These are phyloP conservation scores for Leuciscus waleckii DNA, from an alignment of 2,797 vertebrate species.

Conservation along the genomic window DNA sequence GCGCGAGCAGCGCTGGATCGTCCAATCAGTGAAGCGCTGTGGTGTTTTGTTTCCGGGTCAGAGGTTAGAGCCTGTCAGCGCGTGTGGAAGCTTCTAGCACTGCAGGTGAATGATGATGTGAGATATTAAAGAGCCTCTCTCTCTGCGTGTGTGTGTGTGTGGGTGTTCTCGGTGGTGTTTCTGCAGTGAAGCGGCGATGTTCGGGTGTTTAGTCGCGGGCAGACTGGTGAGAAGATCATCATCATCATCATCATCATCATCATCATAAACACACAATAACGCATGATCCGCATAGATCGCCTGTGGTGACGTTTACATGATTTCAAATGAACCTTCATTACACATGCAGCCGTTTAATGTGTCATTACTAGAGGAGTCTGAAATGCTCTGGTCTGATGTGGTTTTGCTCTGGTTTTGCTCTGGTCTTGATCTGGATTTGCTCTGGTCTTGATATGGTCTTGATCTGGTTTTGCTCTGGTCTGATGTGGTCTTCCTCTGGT, in stretches of 20 bases:
- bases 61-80: neutral
- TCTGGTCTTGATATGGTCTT: too few relatives aligned
- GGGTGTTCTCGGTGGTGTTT: neutral
- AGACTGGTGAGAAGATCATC: constrained; percentile 65
- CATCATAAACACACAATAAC: too few relatives aligned
- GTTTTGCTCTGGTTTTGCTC: too few relatives aligned
- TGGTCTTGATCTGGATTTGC: too few relatives aligned
- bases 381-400: too few relatives aligned
- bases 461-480: rapidly evolving
- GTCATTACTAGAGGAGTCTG: too few relatives aligned
- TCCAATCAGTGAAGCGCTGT: neutral
- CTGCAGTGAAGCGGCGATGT: constrained; percentile 66
- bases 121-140: neutral
- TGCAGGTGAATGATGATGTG: neutral
- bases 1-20: neutral
- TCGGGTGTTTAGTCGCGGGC: constrained; percentile 81
- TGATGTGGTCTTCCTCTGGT: too few relatives aligned
- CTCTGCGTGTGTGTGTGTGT: too few relatives aligned
- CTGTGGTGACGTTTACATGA: neutral
- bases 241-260: too few relatives aligned
- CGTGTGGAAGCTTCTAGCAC: constrained; percentile 50
- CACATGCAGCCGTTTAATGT: neutral
- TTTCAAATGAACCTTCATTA: too few relatives aligned
- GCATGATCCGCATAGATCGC: too few relatives aligned
- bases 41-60: constrained; percentile 54